These are phyloP conservation scores for Plecturocebus donacophilus DNA, from an alignment of 2,113 vertebrate genomes.

Conservation along the genomic window DNA sequence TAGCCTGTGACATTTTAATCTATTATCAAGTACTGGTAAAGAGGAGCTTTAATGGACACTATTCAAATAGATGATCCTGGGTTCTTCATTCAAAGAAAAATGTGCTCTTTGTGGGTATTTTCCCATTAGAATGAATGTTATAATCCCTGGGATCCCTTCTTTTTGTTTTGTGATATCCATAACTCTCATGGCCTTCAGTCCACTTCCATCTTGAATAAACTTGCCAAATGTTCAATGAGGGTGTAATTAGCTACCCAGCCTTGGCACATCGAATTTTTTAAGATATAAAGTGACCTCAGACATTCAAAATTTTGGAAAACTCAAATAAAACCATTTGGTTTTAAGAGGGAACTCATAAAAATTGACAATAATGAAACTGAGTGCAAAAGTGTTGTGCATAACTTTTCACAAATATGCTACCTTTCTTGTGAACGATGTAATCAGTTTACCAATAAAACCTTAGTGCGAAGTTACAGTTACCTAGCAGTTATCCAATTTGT, in stretches of 20 bases:
- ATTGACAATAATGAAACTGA: neutral
- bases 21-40: neutral
- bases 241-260: neutral
- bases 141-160: neutral
- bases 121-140: neutral
- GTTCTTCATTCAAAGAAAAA: neutral
- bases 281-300: neutral
- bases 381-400: rapidly evolving
- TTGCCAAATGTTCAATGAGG: neutral
- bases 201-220: neutral
- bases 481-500: neutral
- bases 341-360: neutral
- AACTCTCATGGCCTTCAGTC: neutral
- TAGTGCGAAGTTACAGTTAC: neutral
- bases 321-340: neutral
- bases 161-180: neutral
- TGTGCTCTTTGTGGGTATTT: neutral
- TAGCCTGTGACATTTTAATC: neutral
- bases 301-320: neutral
- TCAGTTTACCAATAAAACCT: neutral
- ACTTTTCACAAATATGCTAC: neutral
- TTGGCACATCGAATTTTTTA: neutral
- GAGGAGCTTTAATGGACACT: neutral
- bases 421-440: neutral
- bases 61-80: neutral